A percentile compares a stretch with the other conserved stretches of the same genome.
These are phyloP conservation scores for Agonopterix arenella DNA, from an alignment of 2,888 invertebrate genomes.

Conservation along the genomic window DNA sequence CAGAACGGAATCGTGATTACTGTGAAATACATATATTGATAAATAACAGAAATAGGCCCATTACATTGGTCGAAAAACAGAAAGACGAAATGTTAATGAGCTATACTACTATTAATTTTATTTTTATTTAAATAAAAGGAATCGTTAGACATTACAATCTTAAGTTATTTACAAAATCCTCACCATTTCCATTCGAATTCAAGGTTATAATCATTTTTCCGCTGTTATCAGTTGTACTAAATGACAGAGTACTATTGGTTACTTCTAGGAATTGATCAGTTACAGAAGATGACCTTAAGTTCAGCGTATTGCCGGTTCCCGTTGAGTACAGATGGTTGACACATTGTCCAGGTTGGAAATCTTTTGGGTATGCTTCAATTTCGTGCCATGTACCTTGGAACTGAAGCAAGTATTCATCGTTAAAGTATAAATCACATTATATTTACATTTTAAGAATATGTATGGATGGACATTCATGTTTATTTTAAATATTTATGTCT, in stretches of 20 bases:
- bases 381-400: conserved; percentile 49
- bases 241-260: conserved; percentile 23
- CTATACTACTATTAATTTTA: too few species aligned
- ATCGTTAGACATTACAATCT: too few species aligned
- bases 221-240: conserved; percentile 26
- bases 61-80: too few species aligned
- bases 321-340: conserved; percentile 34
- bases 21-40: conserved; percentile 9
- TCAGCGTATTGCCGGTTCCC: conserved; percentile 21
- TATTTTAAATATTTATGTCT: too few species aligned
- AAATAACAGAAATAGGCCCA: too few species aligned
- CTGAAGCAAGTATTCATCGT: conserved; percentile 21
- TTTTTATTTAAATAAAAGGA: too few species aligned
- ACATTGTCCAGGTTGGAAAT: conserved; percentile 42
- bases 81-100: too few species aligned
- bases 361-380: conserved; percentile 45
- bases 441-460: too few species aligned
- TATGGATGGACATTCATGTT: too few species aligned
- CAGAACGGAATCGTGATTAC: conserved; percentile 30
- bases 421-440: too few species aligned
- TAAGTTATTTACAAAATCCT: too few species aligned
- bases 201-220: conserved; percentile 34
- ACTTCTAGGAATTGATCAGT: conserved; percentile 25
- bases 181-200: not conserved
- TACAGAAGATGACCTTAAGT: conserved; percentile 33